Conservation (phyloP, 2,797 vertebrate genomes). For the Microctenopoma lineatum region DNA sequence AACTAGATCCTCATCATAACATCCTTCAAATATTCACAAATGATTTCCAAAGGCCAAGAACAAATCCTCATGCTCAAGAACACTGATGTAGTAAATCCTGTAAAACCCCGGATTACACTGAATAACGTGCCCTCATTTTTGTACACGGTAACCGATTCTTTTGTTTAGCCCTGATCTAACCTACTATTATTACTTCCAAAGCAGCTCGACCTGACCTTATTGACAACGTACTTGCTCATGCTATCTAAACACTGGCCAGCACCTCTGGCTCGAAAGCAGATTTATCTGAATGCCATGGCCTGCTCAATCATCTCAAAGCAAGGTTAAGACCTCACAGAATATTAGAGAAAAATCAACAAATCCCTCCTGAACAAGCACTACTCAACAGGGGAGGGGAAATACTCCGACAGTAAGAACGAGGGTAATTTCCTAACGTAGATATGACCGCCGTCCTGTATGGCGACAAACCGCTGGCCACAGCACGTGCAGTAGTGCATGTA, state of each 20-base stretch:
- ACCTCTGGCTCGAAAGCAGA: background rate
- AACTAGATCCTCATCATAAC: background rate
- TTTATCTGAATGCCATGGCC: background rate
- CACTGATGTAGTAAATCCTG: background rate
- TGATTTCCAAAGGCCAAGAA: background rate
- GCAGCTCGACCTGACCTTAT: background rate
- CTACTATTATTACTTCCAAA: background rate
- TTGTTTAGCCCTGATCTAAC: background rate
- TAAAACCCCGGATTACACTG: background rate
- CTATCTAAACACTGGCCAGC: background rate
- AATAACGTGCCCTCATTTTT: background rate
- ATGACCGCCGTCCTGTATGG: too few relatives aligned
- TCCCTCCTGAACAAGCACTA: too few relatives aligned
- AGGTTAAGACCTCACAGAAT: too few relatives aligned
- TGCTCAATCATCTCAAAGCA: too few relatives aligned
- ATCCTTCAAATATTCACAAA: background rate
- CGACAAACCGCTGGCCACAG: too few relatives aligned
- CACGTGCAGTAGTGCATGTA: too few relatives aligned
- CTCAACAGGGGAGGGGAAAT: too few relatives aligned
- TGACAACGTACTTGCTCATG: background rate
- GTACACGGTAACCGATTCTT: too few relatives aligned
- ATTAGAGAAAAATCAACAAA: too few relatives aligned
- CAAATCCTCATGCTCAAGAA: background rate
- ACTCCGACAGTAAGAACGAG: too few relatives aligned
- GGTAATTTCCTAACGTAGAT: too few relatives aligned